A percentile compares a stretch with the other conserved stretches of the same genome.
These are phyloP conservation scores for Beris chalybata DNA, from an alignment of 2,888 invertebrate species.

Conservation along the genomic window DNA sequence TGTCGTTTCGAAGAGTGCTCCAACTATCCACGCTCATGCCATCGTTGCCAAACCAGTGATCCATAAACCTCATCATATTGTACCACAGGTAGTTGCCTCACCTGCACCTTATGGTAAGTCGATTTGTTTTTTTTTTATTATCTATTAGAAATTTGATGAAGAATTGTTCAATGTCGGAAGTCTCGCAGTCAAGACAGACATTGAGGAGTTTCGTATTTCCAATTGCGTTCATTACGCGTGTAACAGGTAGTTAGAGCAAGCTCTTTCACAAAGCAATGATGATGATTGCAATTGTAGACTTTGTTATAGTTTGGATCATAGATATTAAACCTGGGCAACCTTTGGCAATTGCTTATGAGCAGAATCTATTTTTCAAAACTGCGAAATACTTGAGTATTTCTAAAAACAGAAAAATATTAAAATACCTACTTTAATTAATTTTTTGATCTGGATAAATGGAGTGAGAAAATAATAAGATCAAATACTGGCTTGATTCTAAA, in stretches of 20 bases:
- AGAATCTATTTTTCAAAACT: no score
- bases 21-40: slow-evolving; percentile 52
- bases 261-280: no score
- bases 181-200: background rate
- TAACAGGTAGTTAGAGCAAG: background rate
- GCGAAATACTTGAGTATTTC: no score
- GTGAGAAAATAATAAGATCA: no score
- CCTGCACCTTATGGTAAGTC: slow-evolving; percentile 52
- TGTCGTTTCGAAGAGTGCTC: slow-evolving; percentile 55
- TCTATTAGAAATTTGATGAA: background rate
- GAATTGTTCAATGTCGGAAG: background rate
- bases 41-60: slow-evolving; percentile 52
- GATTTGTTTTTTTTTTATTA: background rate
- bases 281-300: no score
- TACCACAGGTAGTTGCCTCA: slow-evolving; percentile 41
- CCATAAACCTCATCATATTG: slow-evolving; percentile 47
- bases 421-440: no score
- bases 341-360: no score
- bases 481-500: no score
- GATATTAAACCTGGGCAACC: no score
- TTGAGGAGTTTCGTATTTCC: background rate
- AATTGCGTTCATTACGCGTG: background rate
- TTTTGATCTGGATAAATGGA: no score
- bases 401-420: no score
- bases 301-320: no score